phyloP scores from a whole-genome alignment of 2,888 invertebrate species.

The Dyspetes luteomarginatus region DNA sequence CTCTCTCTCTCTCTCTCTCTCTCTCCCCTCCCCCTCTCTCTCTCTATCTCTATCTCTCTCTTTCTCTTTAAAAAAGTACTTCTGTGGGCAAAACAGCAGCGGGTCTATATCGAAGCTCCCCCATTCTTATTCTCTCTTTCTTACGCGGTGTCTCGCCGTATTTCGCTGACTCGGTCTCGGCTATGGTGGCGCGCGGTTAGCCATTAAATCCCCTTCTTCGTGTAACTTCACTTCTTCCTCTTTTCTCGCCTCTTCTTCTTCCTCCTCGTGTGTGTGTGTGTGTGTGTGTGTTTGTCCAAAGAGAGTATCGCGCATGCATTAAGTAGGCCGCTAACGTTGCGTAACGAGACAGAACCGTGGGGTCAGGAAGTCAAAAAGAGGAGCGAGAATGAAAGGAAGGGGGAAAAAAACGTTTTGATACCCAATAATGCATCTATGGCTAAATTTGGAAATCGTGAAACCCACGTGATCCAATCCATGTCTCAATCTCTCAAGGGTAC shows the following conservation, averaged over 20 bases:
- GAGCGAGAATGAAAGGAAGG: background rate
- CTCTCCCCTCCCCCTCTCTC: conserved; percentile 25
- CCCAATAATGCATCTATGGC: background rate
- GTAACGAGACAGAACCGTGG: conserved; percentile 50
- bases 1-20: conserved; percentile 13
- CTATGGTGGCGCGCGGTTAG: conserved; percentile 54
- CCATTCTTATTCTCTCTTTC: conserved; percentile 5
- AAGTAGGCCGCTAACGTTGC: conserved; percentile 66
- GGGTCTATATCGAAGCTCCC: too few species aligned
- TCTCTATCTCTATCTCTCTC: conserved; percentile 19
- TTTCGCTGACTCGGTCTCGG: conserved; percentile 67
- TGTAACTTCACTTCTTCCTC: conserved; percentile 55
- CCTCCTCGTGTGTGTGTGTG: conserved; percentile 7
- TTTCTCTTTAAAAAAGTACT: conserved; percentile 67
- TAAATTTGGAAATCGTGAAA: conserved; percentile 24
- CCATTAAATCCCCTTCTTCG: conserved; percentile 43
- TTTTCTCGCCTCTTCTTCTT: conserved; percentile 60
- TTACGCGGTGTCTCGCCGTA: conserved; percentile 13
- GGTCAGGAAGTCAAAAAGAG: conserved; percentile 33
- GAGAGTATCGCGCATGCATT: conserved; percentile 41
- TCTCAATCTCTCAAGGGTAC: background rate
- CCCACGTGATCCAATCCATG: conserved; percentile 18
- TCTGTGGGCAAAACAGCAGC: too few species aligned
- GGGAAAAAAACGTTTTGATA: conserved; percentile 13
- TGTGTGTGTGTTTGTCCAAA: conserved; percentile 4